Conservation (phyloP, 2,113 vertebrate genomes). For the Tetraodon nigroviridis region DNA sequence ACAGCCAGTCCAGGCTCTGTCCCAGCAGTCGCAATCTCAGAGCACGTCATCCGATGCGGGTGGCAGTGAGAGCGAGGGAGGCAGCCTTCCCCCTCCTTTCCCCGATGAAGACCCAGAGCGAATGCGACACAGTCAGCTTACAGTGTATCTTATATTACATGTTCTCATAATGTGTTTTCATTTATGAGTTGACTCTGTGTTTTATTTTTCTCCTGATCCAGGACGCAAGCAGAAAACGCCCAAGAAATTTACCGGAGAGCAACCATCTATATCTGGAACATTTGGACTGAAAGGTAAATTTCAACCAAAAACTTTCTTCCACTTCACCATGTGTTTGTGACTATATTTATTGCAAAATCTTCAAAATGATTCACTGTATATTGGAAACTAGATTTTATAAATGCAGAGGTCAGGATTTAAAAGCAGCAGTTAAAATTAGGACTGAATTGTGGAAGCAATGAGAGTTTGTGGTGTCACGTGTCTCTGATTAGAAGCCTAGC, state of each 20-base stretch:
- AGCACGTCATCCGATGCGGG: constrained; percentile 66
- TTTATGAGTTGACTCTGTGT: constrained; percentile 23
- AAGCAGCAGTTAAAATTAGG: too few relatives aligned
- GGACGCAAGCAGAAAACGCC: constrained; percentile 99
- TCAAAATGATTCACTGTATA: too few relatives aligned
- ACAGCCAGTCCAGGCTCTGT: constrained; percentile 37
- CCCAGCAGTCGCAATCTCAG: constrained; percentile 55
- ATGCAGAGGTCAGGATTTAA: too few relatives aligned
- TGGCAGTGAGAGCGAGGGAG: constrained; percentile 70
- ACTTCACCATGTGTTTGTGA: neutral
- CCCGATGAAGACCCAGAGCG: constrained; percentile 89
- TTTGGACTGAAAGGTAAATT: constrained; percentile 92
- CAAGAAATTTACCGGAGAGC: constrained; percentile 98
- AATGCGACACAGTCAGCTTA: constrained; percentile 92
- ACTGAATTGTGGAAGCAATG: too few relatives aligned
- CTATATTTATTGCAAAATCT: too few relatives aligned
- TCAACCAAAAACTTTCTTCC: too few relatives aligned
- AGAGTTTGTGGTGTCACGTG: too few relatives aligned
- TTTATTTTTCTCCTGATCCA: constrained; percentile 80
- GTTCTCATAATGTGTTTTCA: constrained; percentile 1
- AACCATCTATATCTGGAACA: constrained; percentile 94
- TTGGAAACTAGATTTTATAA: too few relatives aligned
- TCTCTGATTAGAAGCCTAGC: too few relatives aligned
- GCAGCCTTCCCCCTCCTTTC: constrained; percentile 65
- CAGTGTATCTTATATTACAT: constrained; percentile 6